Conservation (phyloP, 2,797 vertebrate species). For the Acropternis orthonyx region DNA sequence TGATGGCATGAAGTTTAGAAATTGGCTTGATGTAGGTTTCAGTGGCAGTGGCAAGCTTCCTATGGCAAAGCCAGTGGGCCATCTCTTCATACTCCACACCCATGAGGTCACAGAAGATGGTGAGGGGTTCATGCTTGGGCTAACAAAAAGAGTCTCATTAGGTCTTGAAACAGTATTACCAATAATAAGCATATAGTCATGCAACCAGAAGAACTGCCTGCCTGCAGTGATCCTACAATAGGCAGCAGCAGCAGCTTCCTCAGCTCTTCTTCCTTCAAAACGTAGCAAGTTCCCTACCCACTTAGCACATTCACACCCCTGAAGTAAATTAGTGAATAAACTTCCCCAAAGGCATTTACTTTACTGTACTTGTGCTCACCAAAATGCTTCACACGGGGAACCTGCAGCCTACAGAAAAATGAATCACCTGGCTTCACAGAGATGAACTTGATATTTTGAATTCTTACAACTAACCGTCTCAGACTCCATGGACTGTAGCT, state of each 20-base stretch:
- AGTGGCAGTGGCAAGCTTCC: constrained; percentile 91
- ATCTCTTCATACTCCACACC: constrained; percentile 94
- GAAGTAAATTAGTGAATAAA: neutral
- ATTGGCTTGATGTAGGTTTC: constrained; percentile 96
- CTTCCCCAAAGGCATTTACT: neutral
- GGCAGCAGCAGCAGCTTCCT: neutral
- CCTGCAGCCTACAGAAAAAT: neutral
- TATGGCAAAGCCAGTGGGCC: constrained; percentile 97
- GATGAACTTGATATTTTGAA: neutral
- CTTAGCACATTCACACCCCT: neutral
- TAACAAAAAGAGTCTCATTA: constrained; percentile 53
- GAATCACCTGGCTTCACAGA: neutral
- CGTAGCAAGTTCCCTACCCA: neutral
- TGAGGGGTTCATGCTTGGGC: constrained; percentile 90
- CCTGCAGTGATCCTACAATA: neutral
- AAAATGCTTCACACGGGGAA: neutral
- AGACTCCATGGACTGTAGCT: neutral
- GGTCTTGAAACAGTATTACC: neutral
- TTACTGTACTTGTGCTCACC: neutral
- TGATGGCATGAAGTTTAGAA: constrained; percentile 90
- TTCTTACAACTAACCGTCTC: neutral
- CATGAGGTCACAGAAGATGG: constrained; percentile 92
- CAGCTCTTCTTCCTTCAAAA: neutral
- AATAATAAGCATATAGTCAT: neutral
- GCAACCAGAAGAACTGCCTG: neutral